phyloP scores from a whole-genome alignment of 2,113 vertebrate species.

The Gadus chalcogrammus region DNA sequence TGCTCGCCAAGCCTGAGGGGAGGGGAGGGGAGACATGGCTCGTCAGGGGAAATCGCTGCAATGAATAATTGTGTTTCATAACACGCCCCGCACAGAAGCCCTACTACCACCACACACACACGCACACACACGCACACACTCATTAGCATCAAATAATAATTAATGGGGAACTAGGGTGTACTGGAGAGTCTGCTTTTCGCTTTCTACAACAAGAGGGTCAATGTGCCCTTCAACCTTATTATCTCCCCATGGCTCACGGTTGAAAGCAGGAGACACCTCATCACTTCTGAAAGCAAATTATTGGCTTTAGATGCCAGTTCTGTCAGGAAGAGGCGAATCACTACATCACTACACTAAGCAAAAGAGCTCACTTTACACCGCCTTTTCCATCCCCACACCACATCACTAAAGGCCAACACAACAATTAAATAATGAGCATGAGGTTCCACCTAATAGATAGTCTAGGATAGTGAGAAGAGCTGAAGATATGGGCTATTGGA shows the following conservation, averaged over 20 bases:
- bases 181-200: constrained; percentile 51
- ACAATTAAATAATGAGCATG: constrained; percentile 69
- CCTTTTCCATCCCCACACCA: constrained; percentile 47
- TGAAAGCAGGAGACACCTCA: constrained; percentile 43
- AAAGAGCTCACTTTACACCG: constrained; percentile 53
- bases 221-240: constrained; percentile 59
- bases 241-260: constrained; percentile 36
- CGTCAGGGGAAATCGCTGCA: constrained; percentile 48
- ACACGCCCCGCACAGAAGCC: constrained; percentile 37
- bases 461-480: constrained; percentile 42
- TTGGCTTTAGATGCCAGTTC: constrained; percentile 59
- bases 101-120: constrained; percentile 13
- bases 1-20: constrained; percentile 36
- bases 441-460: constrained; percentile 61
- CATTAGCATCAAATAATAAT: constrained; percentile 70
- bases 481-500: constrained; percentile 49
- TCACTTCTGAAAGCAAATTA: constrained; percentile 51
- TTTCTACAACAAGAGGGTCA: constrained; percentile 63
- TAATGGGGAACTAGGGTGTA: constrained; percentile 60
- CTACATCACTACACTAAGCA: constrained; percentile 64
- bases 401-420: constrained; percentile 40
- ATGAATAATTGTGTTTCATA: constrained; percentile 68
- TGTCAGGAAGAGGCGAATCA: constrained; percentile 38
- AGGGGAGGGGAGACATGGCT: constrained; percentile 14
- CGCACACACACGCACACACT: not conserved